Base-by-base conservation (phyloP, 2,888 invertebrate species). In the Agapostemon virescens region DNA sequence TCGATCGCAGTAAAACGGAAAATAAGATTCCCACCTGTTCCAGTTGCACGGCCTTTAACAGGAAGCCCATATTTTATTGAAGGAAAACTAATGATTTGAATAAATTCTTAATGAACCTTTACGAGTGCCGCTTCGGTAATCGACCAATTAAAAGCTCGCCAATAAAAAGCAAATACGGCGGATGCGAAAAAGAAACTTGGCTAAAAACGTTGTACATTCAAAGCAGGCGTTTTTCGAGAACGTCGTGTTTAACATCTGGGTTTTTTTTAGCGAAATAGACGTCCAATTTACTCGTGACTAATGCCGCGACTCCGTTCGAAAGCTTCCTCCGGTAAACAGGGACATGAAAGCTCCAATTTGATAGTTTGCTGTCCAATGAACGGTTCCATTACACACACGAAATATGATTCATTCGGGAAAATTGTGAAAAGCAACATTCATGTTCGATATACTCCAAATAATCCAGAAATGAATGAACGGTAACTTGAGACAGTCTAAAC, bases 211-310 rank as follows among this genome's bases (percentile, higher is more conserved):
- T 55, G 26, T 55, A 26, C 55, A 26, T 55, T 55, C 26, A 6
- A 55, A 55, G 55, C 55, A 55, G 6, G 26, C 55, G 55, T 55
- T 55, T 55, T 55, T 55, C 55, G 55, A 17, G n/a, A 15, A 55
- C 15, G 15, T 49, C 49, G 3, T 49, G 49, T 55, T 55, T 55
- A 26, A 23, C 55, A 55, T 55, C 55, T 55, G 26, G 26, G 55
- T 55, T 55, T 55, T 55, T 55, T 55, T 55, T 15, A 55, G 55
- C 55, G 26, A 26, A 55, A 15, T 15, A 55, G 26, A 55, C 1
- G 55, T 55, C 26, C 55, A 55, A 55, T 55, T 55, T 26, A 26
- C 55, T 26, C 26, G 55, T 55, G 55, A 26, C 55, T 55, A 55
- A 55, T 55, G 55, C 55, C 26, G 6, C 26, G 15, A 15, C 26